These are phyloP conservation scores for Sparidentex hasta DNA, from an alignment of 2,797 vertebrate genomes.

Conservation along the genomic window DNA sequence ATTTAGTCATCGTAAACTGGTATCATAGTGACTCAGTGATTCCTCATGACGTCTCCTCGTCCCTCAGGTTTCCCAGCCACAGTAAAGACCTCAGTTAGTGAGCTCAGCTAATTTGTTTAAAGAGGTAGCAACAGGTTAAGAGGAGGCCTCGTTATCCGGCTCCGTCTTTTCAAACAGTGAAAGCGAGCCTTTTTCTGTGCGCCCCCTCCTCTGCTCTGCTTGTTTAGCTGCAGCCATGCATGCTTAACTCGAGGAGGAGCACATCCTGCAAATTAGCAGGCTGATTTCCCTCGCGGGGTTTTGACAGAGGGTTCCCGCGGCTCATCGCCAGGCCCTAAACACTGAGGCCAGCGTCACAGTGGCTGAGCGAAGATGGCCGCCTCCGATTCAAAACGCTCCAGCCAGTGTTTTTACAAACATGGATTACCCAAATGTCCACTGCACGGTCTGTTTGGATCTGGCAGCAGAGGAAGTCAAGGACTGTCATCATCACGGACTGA, in stretches of 20 bases:
- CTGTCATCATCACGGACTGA: background rate
- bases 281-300: slow-evolving; percentile 85
- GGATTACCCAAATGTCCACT: slow-evolving; percentile 82
- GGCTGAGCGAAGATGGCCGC: slow-evolving; percentile 70
- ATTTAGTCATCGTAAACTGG: too few species aligned
- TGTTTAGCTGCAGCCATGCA: slow-evolving; percentile 81
- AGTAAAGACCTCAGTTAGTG: slow-evolving; percentile 46
- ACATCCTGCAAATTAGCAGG: slow-evolving; percentile 86
- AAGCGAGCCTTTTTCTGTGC: slow-evolving; percentile 52
- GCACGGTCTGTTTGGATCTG: slow-evolving; percentile 78
- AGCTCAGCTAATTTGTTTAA: slow-evolving; percentile 79
- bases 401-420: slow-evolving; percentile 75
- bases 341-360: slow-evolving; percentile 54
- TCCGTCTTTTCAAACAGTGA: slow-evolving; percentile 67
- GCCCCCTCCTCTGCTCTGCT: slow-evolving; percentile 51
- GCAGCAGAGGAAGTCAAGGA: background rate
- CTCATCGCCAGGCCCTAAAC: slow-evolving; percentile 63
- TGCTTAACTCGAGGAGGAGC: slow-evolving; percentile 74
- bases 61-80: slow-evolving; percentile 54
- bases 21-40: background rate
- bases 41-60: background rate
- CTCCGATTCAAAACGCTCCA: slow-evolving; percentile 82
- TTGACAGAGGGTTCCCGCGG: slow-evolving; percentile 77
- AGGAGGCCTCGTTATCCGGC: slow-evolving; percentile 66
- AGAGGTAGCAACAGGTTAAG: slow-evolving; percentile 74